Base-by-base conservation (phyloP, 2,113 vertebrate species). In the Lontra canadensis region DNA sequence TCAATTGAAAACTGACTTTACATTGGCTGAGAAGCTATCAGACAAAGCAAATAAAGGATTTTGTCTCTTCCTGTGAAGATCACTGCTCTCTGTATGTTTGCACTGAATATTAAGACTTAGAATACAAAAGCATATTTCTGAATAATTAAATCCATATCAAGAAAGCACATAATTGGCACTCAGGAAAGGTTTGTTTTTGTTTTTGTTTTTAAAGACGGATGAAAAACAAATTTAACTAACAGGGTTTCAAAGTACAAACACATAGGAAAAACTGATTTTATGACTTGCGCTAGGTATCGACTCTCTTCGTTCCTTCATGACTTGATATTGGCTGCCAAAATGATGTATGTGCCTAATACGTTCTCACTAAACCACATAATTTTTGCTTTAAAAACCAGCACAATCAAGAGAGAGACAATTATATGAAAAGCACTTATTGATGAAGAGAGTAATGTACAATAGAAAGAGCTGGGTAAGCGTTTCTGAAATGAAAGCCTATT, bases 401-500 rank as follows among this genome's bases (percentile, higher is more conserved):
- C 90, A 85, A 91, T 97, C 21, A 12, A 96, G 82, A 49, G 86
- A 90, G 18, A 39, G 80, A 88, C 57, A 98, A 98, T 97, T 94
- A 96, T 90, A 94, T 94, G 95, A 92, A 97, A 90, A n/a, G 11
- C 1, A 17, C 98, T 83, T 98, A 97, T 97, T 76, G 88, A 87
- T 39, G 18, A 96, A 57, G 26, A 90, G 67, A 87, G 8, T 83
- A 80, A 88, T 17, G 83, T n/a, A 95, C 69, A 97, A 96, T 85
- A 69, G 69, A 86, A 98, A 98, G 95, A 98, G 97, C 96, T 98
- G 92, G 92, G 89, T 97, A 97, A 98, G 63, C 91, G 1, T 96
- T 98, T 96, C 94, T 96, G 95, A 98, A 95, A 55, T 65, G 29
- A 96, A 97, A 95, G 90, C 79, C 93, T 67, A 95, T 98, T 97